Base-by-base conservation (phyloP, 2,888 invertebrate species). In the Epirrhoe tristata region DNA sequence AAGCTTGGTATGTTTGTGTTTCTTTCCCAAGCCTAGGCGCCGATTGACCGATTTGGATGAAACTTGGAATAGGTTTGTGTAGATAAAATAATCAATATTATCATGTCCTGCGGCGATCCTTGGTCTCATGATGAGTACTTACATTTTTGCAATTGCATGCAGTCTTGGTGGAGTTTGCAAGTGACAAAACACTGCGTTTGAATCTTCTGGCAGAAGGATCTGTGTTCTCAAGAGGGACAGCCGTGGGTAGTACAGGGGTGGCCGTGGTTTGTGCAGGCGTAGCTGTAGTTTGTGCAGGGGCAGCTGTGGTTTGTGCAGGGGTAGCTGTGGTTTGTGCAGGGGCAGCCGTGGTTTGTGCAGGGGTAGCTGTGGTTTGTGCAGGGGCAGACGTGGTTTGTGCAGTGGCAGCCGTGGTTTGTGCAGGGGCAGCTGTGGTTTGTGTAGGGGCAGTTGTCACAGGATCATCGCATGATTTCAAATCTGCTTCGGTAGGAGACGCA, bases 381-480 rank as follows among this genome's bases (percentile, higher is more conserved):
- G 43, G 43, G 43, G 43, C 12, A 4, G 59, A n/a, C 7, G 53
- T 39, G 6, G 57, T 54, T n/a, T 32, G 5, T 53, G 50, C 39
- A 0, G 24, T 17, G 10, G 58, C 48, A 1, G 58, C 31, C 7
- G 66, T 43, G 1, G 60, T 56, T 17, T 5, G 65, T 56, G 2
- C 17, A 14, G 62, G 34, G 34, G 67, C 52, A 8, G 64, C 36
- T 0, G 58, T 14, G 24, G 55, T 32, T 57, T 43, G 56, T 3
- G 70, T 51, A n/a, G 36, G 31, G 39, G 64, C 39, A 6, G 66
- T 39, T 6, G 60, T 57, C 1, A 12, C 50, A 5, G 66, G 55
- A 34, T 52, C 68, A 16, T 63, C 74, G 61, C 85, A 86, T 31
- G 77, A 74, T 43, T 66, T 51, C 10, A 81, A 50, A 12, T 77